These are phyloP conservation scores for Halichondria panicea DNA, from an alignment of 37 sponge, comb jelly and placozoan species.

Conservation along the genomic window DNA sequence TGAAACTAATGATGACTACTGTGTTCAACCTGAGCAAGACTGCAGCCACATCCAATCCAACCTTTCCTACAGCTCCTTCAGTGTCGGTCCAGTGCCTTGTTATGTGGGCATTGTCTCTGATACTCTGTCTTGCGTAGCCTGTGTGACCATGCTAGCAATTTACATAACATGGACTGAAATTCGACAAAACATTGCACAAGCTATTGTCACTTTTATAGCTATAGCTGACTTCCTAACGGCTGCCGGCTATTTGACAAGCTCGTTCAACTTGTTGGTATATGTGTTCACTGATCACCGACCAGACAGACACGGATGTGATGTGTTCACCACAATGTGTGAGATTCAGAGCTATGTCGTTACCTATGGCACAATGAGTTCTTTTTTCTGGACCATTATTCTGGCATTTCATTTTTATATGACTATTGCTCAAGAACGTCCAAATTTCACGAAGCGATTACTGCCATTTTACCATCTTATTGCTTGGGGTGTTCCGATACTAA, in stretches of 20 bases:
- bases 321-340: slow-evolving; percentile 23
- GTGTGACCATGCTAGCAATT: slow-evolving; percentile 42
- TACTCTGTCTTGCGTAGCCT: slow-evolving; percentile 49
- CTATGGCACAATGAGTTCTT: slow-evolving; percentile 30
- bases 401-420: slow-evolving; percentile 43
- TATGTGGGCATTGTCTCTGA: slow-evolving; percentile 34
- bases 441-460: slow-evolving; percentile 8
- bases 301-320: too few species aligned
- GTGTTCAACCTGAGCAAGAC: too few species aligned
- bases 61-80: too few species aligned
- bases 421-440: not conserved
- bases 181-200: too few species aligned
- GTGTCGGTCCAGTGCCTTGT: slow-evolving; percentile 9
- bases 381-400: slow-evolving; percentile 53
- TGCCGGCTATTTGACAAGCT: too few species aligned
- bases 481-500: slow-evolving; percentile 15
- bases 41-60: too few species aligned
- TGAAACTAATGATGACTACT: too few species aligned
- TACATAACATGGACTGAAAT: slow-evolving; percentile 43
- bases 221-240: too few species aligned
- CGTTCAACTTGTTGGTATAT: too few species aligned
- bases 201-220: too few species aligned
- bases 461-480: slow-evolving; percentile 33
- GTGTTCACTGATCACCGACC: too few species aligned
- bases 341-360: slow-evolving; percentile 49